Conservation (phyloP, 2,888 invertebrate genomes). For the Punctoribates punctum region DNA sequence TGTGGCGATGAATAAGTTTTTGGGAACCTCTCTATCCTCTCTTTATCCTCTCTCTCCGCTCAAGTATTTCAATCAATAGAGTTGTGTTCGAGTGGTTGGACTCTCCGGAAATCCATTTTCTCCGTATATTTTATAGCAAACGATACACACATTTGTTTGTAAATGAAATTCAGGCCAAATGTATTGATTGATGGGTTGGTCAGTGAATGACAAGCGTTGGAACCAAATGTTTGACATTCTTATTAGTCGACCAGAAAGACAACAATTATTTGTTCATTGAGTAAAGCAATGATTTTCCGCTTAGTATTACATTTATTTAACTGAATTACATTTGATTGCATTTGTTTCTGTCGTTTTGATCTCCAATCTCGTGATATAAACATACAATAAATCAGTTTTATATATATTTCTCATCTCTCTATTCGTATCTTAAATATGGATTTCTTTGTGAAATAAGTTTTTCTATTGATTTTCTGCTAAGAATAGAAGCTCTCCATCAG, state of each 20-base stretch:
- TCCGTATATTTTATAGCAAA: background rate
- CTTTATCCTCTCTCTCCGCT: no score
- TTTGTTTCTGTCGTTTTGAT: background rate
- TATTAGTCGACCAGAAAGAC: slow-evolving; percentile 50
- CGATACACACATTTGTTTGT: background rate
- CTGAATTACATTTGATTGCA: background rate
- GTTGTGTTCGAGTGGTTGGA: background rate
- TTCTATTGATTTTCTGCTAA: no score
- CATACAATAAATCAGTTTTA: no score
- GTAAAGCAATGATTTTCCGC: background rate
- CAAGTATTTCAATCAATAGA: background rate
- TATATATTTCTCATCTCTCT: no score
- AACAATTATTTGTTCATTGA: slow-evolving; percentile 9
- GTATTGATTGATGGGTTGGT: background rate
- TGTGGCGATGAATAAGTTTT: background rate
- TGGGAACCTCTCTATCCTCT: background rate
- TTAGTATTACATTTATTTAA: slow-evolving; percentile 10
- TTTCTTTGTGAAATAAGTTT: no score
- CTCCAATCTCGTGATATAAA: background rate
- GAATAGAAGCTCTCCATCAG: no score
- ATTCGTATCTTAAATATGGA: no score
- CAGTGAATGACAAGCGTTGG: background rate
- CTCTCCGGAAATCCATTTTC: slow-evolving; percentile 14
- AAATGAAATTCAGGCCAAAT: slow-evolving; percentile 14
- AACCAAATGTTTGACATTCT: slow-evolving; percentile 13